Base-by-base conservation (phyloP, 2,113 vertebrate genomes). In the Rousettus leschenaultii region DNA sequence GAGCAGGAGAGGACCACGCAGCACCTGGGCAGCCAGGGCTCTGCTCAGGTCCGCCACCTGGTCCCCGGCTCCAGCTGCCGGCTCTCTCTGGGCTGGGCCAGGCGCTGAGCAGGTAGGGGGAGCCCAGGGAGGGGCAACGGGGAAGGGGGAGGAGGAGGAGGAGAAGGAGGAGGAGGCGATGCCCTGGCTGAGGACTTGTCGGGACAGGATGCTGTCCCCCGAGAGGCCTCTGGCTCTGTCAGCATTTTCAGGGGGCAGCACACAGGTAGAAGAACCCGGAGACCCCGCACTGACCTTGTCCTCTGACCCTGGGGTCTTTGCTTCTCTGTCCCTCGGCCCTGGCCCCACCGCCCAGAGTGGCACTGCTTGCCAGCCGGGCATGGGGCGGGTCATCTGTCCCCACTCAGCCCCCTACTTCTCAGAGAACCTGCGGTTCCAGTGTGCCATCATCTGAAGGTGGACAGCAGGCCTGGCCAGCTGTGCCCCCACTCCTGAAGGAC, bases 31-130 rank as follows among this genome's bases (percentile, higher is more conserved):
- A 26, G 53, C 66, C 68, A 38, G 86, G 82, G 6, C 88, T 91
- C 90, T 97, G 95, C 71, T 97, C 97, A 96, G 97, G 94, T 95
- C 92, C 66, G 73, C 79, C 61, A 40, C 63, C 59, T 68, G 61
- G n/a, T 95, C 96, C 92, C 94, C 97, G 91, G 88, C 87, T 57
- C 90, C 84, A 91, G 85, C 91, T 95, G 96, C 96, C 95, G 88
- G 84, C 75, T 92, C 18, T 97, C 96, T 83, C 59, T 16, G 96
- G 96, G 96, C 94, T 97, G 96, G 96, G 97, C 75, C 22, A 38
- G 95, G 26, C 3, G 22, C 90, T 68, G 57, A 74, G 86, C 18
- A n/a, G 91, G 95, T 82, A 35, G 48, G 48, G 89, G 83, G 59
- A 93, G 83, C 73, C 59, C 5, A 77, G 66, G 66, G 84, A 94